Base-by-base conservation (phyloP, 1,140 invertebrate genomes). In the Heliconius congener region DNA sequence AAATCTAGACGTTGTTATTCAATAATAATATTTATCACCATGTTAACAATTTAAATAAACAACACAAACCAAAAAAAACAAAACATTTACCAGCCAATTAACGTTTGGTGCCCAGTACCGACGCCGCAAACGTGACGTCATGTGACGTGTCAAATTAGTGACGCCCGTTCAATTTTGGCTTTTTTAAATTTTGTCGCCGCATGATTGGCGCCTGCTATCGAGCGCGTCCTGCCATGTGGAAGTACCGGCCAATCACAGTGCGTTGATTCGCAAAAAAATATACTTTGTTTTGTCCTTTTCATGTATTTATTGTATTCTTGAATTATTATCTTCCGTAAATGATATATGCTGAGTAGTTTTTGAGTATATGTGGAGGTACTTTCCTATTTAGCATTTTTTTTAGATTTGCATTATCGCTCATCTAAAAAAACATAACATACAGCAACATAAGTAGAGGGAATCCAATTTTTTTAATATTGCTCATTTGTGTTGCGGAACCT, bases 111-210 rank as follows among this genome's bases (percentile, higher is more conserved):
- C 83, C 84, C 85, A 79, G 81, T 73, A 72, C 82, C 71, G 84
- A 87, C 88, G 85, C 86, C 86, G 79, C 88, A 91, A 88, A 90
- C 89, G 88, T 91, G 87, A 91, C 89, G 90, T 91, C 88, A 66
- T 30, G 60, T 66, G 60, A 89, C 88, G 82, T 86, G 89, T 93
- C 91, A 92, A 93, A 94, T 94, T 92, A 93, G 89, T 92, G 85
- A 93, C 87, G 90, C 87, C 87, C 81, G 88, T 79, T 85, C 87
- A 88, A 89, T 93, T 90, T 91, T 90, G 89, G 89, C 85, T 87
- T 91, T 93, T 93, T 92, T 89, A 92, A 92, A 91, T 90, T 90
- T 89, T 85, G 88, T 89, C 80, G 83, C 85, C 84, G 85, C 84
- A 87, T 88, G 91, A 92, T 93, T 90, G 91, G 90, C 84, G 85